Conservation (phyloP, 2,113 vertebrate species). For the Crotalus tigris region DNA sequence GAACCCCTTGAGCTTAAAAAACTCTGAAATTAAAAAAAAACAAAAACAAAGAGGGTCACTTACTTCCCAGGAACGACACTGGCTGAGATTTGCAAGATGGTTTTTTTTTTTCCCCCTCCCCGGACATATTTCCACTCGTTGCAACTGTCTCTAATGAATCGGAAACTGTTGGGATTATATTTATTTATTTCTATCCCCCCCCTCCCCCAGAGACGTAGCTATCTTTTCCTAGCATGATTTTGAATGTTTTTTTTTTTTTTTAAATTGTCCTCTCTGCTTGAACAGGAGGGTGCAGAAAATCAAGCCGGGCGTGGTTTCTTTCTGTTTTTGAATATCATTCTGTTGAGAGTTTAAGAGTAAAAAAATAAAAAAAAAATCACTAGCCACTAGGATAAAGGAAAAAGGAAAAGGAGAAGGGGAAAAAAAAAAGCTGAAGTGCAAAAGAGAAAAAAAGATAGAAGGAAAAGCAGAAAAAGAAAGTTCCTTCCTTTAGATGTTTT, state of each 20-base stretch:
- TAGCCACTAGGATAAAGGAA: background rate
- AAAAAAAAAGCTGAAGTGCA: background rate
- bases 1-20: constrained; percentile 85
- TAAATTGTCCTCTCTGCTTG: background rate
- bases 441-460: background rate
- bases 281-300: background rate
- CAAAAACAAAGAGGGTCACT: background rate
- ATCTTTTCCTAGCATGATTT: background rate
- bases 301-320: background rate
- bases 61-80: fast-evolving
- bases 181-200: too few relatives aligned
- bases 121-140: background rate
- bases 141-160: background rate
- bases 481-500: background rate
- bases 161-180: background rate
- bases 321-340: background rate
- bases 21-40: constrained; percentile 56
- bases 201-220: background rate
- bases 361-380: background rate
- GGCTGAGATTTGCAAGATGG: background rate
- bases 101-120: background rate
- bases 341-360: background rate
- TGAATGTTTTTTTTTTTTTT: background rate
- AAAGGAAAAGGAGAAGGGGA: too few relatives aligned
- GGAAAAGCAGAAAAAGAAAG: background rate